These are phyloP conservation scores for Mythimna impura DNA, from an alignment of 2,888 invertebrate genomes.

Conservation along the genomic window DNA sequence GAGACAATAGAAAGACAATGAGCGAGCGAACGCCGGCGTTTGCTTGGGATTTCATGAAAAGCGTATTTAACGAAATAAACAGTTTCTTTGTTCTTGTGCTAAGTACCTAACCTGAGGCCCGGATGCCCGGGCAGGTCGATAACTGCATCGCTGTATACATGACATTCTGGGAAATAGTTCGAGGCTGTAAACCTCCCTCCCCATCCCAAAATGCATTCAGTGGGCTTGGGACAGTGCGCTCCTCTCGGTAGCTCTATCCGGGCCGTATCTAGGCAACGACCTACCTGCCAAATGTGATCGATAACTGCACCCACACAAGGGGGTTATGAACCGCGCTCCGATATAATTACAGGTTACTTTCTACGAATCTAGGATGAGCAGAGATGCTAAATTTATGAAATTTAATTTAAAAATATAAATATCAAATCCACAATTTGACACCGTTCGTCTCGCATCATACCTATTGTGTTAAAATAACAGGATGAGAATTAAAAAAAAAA, in stretches of 20 bases:
- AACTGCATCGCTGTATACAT: slow-evolving; percentile 1
- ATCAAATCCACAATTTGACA: background rate
- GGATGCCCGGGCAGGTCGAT: slow-evolving; percentile 26
- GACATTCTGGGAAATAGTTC: background rate
- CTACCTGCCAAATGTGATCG: slow-evolving; percentile 21
- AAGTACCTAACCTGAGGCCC: background rate
- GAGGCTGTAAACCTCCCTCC: background rate
- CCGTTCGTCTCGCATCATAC: background rate
- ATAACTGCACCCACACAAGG: slow-evolving; percentile 25
- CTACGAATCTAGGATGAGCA: background rate
- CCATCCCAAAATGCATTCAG: slow-evolving; percentile 25
- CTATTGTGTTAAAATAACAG: background rate
- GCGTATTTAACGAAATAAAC: background rate
- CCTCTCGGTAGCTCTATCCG: background rate
- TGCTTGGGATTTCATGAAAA: background rate
- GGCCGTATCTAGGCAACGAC: slow-evolving; percentile 19
- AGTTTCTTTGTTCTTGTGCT: slow-evolving; percentile 18
- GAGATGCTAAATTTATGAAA: background rate
- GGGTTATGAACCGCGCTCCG: background rate
- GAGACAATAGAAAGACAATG: too few relatives aligned
- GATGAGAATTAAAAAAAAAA: background rate
- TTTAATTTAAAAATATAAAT: background rate
- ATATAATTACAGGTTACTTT: background rate
- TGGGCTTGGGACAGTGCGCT: background rate
- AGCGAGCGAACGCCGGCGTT: too few relatives aligned